Evolutionary conservation across 2,113 vertebrate species (phyloP), one percentile per base, ranked within the genome.

Genomic region (Zosterops lateralis): DNA sequence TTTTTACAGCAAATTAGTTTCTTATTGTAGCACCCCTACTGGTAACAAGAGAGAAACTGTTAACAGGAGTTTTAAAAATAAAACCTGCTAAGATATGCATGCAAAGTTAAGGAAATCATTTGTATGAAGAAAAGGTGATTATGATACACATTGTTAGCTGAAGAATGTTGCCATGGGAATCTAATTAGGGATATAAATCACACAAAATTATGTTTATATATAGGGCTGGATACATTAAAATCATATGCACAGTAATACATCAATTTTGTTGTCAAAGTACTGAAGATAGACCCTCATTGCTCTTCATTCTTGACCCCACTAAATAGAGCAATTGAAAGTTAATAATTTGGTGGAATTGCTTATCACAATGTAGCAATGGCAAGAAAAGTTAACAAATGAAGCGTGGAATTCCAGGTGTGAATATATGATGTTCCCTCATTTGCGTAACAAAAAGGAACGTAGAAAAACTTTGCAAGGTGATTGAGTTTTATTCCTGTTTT

Each of bases 1-100:
- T 98, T 98, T 98, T 98, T 98, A 98, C 97, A 98, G 97, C 98
- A 98, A 99, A 99, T 99, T 99, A 98, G 98, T 98, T 98, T 98
- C 98, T 97, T 98, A 97, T 98, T 97, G 98, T 98, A 98, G 98
- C 98, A 98, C 98, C 97, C 98, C 97, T 98, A 98, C 97, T 97
- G 97, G 97, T 97, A 98, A 97, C 97, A 95, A 95, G 96, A 97
- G 82, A 96, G 97, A 98, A 98, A 96, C 97, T 97, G 97, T 96
- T 97, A 97, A 97, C 94, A 82, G 14, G 96, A 96, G 96, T 95
- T 98, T 98, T 98, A 97, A 97, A 97, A 98, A 98, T 98, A 98
- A 98, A 98, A 98, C 96, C 97, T 98, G 97, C 96, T 98, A 98
- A 98, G 97, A 98, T 98, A 98, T 97, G 97, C 97, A 97, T 97